Evolutionary conservation across 2,113 vertebrate genomes (phyloP), one percentile per base, ranked within the genome.

Genomic region (Neogobius melanostomus): DNA sequence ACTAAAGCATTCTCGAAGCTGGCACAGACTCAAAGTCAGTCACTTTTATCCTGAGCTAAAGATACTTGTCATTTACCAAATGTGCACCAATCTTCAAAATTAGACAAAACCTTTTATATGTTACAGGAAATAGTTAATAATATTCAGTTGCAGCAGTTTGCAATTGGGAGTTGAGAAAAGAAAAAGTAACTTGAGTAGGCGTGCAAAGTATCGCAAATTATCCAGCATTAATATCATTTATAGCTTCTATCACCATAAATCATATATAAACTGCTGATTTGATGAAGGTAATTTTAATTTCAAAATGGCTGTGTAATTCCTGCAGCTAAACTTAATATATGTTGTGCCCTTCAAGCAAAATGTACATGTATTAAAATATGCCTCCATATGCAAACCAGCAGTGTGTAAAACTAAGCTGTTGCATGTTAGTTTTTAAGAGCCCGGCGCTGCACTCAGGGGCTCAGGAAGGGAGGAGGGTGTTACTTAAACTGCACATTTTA

Each of bases 401-500:
- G 12, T 61, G 5, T 61, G 44, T 8, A 45, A 51, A 64, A 11
- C 59, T 59, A 6, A 74, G 36, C 50, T 54, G 60, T n/a, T 17
- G 11, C n/a, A 21, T 21, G 51, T 44, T 21, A 5, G 66, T 70
- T 49, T 70, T 49, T 69, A 52, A 66, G 11, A 14, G 59, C 15
- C 75, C 61, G 49, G 66, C 54, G 45, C 53, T 57, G 66, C 48
- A 42, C 61, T 14, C 53, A 66, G 64, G 66, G 28, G 66, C 47
- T 8, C 14, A 10, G 16, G 59, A 43, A 61, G 14, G 36, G 28
- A 56, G 62, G 7, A 54, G 73, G 47, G 71, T 71, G 78, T 62
- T 70, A 64, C 57, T 77, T 68, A 78, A n/a, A 57, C 67, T 61
- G 69, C 66, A 67, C 67, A 66, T 68, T 72, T 76, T 53, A 79